Conservation (phyloP, 1,140 invertebrate species). For the Drosophila kikkawai region DNA sequence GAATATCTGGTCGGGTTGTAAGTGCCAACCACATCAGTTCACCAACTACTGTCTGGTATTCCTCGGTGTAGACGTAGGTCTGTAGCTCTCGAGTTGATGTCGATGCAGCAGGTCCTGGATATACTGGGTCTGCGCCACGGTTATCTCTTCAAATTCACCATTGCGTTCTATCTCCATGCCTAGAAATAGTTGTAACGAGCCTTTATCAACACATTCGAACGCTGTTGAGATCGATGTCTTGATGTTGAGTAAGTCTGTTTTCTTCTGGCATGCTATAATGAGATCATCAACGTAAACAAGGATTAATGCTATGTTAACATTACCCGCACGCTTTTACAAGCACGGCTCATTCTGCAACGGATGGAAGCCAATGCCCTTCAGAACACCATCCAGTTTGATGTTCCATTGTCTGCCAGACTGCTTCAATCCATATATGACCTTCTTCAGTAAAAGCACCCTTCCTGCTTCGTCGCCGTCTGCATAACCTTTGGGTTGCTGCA, state of each 20-base stretch:
- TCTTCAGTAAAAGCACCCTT: constrained; percentile 8
- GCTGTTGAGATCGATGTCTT: neutral
- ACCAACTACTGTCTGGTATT: no score
- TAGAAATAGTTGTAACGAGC: neutral
- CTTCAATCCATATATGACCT: neutral
- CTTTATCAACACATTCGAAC: neutral
- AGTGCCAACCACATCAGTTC: no score
- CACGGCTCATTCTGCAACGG: neutral
- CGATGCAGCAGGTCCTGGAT: constrained; percentile 1
- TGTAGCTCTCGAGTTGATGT: neutral
- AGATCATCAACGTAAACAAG: neutral
- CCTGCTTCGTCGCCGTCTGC: neutral
- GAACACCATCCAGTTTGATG: neutral
- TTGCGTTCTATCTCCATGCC: neutral
- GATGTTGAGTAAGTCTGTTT: no score
- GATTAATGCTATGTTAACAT: neutral
- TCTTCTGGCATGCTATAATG: neutral
- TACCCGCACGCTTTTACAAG: neutral
- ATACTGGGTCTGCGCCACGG: neutral
- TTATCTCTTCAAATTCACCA: neutral
- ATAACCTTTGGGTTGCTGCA: constrained; percentile 1
- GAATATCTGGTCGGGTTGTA: no score
- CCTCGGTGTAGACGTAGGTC: neutral
- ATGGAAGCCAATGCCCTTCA: neutral
- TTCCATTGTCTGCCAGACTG: neutral